Evolutionary conservation across 1,140 invertebrate species (phyloP).

Genomic region (Penaeus chinensis): DNA sequence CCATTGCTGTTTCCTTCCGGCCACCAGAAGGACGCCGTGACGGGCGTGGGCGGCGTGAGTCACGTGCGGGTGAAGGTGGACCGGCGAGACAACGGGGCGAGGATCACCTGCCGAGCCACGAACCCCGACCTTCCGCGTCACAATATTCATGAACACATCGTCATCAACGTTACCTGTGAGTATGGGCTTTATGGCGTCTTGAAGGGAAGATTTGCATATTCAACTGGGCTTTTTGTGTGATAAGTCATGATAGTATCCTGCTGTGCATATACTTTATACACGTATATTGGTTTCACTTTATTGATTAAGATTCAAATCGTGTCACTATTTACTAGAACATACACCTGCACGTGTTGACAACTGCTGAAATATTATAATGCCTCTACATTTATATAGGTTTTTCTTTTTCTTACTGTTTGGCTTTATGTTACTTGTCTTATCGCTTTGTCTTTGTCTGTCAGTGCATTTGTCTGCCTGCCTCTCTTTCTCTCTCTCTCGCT

Average conservation of each 20-base stretch:
- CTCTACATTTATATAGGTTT: not conserved
- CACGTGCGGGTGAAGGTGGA: conserved; percentile 28
- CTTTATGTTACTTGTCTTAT: not conserved
- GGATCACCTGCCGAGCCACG: conserved; percentile 49
- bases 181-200: not conserved
- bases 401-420: conserved; percentile 26
- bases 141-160: conserved; percentile 47
- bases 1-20: not conserved
- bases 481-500: not conserved
- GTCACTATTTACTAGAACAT: too few species aligned
- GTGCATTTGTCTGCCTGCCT: not conserved
- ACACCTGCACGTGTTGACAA: too few species aligned
- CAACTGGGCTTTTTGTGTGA: not conserved
- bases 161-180: conserved; percentile 53
- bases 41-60: conserved; percentile 37
- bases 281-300: too few species aligned
- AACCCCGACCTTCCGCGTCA: conserved; percentile 43
- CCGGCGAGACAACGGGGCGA: conserved; percentile 42
- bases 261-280: not conserved
- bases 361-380: not conserved
- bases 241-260: not conserved
- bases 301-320: too few species aligned
- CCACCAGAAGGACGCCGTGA: conserved; percentile 41
- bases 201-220: not conserved
- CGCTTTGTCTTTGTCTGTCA: conserved; percentile 11